Evolutionary conservation across 2,888 invertebrate genomes (phyloP).

Genomic region (Pherbina coryleti): DNA sequence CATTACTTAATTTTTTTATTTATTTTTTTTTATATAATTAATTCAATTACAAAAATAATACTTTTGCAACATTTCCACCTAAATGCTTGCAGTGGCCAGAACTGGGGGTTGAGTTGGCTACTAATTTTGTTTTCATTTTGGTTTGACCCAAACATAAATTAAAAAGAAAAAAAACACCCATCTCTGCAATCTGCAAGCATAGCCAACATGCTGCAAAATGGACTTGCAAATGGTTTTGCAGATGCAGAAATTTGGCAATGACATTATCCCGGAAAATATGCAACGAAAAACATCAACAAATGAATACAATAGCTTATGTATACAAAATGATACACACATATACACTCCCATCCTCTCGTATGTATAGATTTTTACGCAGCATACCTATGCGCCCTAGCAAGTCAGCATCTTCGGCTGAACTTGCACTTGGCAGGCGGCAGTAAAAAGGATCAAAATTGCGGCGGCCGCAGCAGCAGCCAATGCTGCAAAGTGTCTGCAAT

Average conservation of each 20-base stretch:
- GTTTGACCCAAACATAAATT: too few species aligned
- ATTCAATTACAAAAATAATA: too few species aligned
- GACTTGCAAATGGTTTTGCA: background rate
- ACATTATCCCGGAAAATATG: conserved; percentile 32
- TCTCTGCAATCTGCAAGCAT: too few species aligned
- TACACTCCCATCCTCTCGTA: background rate
- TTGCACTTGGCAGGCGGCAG: conserved; percentile 34
- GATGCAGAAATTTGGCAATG: conserved; percentile 35
- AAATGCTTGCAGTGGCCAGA: too few species aligned
- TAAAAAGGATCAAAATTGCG: conserved; percentile 20
- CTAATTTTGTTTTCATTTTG: too few species aligned
- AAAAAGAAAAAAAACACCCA: too few species aligned
- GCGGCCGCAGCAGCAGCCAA: background rate
- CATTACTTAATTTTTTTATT: too few species aligned
- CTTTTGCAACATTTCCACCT: too few species aligned
- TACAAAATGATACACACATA: background rate
- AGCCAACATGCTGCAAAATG: background rate
- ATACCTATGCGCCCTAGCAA: conserved; percentile 1
- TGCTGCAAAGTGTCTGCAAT: conserved; percentile 3
- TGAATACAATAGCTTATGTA: background rate
- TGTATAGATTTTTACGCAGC: background rate
- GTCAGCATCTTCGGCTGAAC: conserved; percentile 29
- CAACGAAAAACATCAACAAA: background rate
- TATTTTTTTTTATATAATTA: too few species aligned
- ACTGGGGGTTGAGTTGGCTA: too few species aligned